Evolutionary conservation across 2,113 vertebrate genomes (phyloP).

Genomic region (Trematomus loennbergii): DNA sequence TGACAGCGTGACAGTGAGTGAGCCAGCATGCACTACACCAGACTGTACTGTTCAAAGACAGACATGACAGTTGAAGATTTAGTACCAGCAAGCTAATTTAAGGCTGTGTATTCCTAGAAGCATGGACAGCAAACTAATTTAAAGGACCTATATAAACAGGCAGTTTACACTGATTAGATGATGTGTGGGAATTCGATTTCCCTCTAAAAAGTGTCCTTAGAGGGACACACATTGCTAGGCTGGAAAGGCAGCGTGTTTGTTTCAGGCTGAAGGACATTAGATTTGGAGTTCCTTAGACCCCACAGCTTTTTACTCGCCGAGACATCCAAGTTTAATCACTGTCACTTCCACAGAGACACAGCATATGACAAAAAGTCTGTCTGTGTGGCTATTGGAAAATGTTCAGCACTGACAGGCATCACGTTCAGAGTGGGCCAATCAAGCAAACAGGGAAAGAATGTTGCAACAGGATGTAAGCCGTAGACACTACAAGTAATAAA

Average conservation of each 20-base stretch:
- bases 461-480: constrained; percentile 20
- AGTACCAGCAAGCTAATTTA: not conserved
- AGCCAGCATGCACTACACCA: not conserved
- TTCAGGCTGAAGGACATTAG: constrained; percentile 34
- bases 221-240: constrained; percentile 20
- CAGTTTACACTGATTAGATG: constrained; percentile 39
- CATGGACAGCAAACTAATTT: constrained; percentile 4
- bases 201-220: constrained; percentile 27
- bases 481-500: constrained; percentile 14
- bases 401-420: constrained; percentile 27
- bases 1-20: not conserved
- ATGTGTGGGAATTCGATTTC: constrained; percentile 39
- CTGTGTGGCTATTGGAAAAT: constrained; percentile 33
- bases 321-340: constrained; percentile 55
- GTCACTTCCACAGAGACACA: constrained; percentile 29
- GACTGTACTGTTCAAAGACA: not conserved
- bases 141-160: constrained; percentile 5
- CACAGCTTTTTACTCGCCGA: constrained; percentile 20
- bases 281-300: constrained; percentile 22
- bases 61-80: not conserved
- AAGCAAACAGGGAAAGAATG: constrained; percentile 1
- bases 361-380: constrained; percentile 42
- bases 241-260: constrained; percentile 23
- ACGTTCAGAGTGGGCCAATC: constrained; percentile 14
- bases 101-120: not conserved